Base-by-base conservation (phyloP, 2,113 vertebrate genomes). In the Chamaetylas fuelleborni region DNA sequence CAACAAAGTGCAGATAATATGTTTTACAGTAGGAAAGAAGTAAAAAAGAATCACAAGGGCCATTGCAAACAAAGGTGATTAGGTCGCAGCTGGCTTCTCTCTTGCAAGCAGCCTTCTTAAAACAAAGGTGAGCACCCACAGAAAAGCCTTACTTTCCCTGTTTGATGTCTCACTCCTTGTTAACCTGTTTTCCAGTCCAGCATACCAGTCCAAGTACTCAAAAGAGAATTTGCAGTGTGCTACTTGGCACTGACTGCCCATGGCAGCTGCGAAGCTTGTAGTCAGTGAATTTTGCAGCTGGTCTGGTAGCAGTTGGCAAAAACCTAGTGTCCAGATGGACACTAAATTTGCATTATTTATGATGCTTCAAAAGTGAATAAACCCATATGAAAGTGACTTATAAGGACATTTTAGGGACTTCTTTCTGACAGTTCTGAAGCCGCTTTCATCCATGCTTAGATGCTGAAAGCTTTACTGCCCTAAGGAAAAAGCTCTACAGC, bases 251-350 rank as follows among this genome's bases (percentile, higher is more conserved):
- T 12, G 36, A 89, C 54, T 51, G 19, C 2, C 33, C 23, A 1
- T 74, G 92, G 97, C 97, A 98, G 96, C 97, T 98, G 96, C 93
- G 92, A 79, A 96, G 95, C 96, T 97, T 95, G 81, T 92, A 95
- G 95, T 91, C 87, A 87, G 92, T 88, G 91, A 92, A 95, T 97
- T 98, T 94, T 98, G 97, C 97, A 98, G 97, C 97, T 98, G 98
- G 88, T 96, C 92, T 95, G 72, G 94, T 95, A 96, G 96, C 93
- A 97, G 96, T 95, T 97, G 96, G 97, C 97, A 97, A 96, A 97
- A 97, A 40, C 38, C 54, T 77, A 65, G 84, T 83, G 90, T 97
- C 97, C 98, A 98, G 96, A 98, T 98, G 97, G 97, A 96, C 95
- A 96, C 92, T 95, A 98, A 97, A 97, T 97, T 96, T 95, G 94